Conservation (phyloP, 1,140 invertebrate species). For the Drosophila malerkotliana region DNA sequence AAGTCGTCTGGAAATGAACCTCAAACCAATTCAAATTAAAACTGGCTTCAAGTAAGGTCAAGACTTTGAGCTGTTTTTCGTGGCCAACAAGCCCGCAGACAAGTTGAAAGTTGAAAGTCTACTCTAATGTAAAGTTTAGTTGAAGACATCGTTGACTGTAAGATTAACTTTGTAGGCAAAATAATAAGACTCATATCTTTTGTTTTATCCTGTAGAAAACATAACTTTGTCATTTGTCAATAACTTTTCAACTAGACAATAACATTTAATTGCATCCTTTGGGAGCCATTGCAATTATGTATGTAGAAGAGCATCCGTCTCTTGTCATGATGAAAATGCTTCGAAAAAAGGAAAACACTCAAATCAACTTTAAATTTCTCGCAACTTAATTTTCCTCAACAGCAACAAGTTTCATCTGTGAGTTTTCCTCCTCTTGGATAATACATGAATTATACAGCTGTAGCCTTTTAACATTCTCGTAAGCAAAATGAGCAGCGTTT, state of each 20-base stretch:
- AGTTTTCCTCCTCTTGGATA: not conserved
- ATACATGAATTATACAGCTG: slow-evolving; percentile 52
- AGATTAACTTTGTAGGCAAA: not conserved
- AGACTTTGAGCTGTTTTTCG: slow-evolving; percentile 11
- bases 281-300: slow-evolving; percentile 6
- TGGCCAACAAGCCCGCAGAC: not conserved
- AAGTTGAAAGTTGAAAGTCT: slow-evolving; percentile 3
- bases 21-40: slow-evolving; percentile 15
- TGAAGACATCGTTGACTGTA: not conserved
- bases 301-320: slow-evolving; percentile 4
- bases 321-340: slow-evolving; percentile 1
- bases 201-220: not conserved
- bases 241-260: slow-evolving; percentile 11
- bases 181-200: not conserved
- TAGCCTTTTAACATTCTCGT: slow-evolving; percentile 8
- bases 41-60: slow-evolving; percentile 12
- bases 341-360: slow-evolving; percentile 8
- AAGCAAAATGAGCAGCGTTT: slow-evolving; percentile 4
- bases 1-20: not conserved
- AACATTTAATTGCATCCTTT: slow-evolving; percentile 5
- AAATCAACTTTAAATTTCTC: slow-evolving; percentile 21
- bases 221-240: not conserved
- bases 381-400: slow-evolving; percentile 9
- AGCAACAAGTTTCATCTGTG: slow-evolving; percentile 37
- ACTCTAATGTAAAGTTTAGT: not conserved